Evolutionary conservation across 2,113 vertebrate species (phyloP).

Genomic region (Anhinga rufa): DNA sequence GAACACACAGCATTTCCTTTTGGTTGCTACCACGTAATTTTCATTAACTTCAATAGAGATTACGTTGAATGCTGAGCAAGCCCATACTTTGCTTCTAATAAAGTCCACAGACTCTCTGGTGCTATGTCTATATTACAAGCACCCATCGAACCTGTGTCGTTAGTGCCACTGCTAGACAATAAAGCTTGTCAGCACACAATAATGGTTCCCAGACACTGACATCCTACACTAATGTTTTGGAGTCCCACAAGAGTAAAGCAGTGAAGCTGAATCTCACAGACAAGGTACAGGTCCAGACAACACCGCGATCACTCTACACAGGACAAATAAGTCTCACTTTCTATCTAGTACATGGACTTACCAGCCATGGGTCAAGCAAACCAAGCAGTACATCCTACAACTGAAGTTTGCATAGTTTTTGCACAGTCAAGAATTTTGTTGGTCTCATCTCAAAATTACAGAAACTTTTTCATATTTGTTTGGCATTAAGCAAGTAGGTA

Average conservation of each 20-base stretch:
- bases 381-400: not conserved
- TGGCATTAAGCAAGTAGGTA: not conserved
- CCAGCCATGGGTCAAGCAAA: not conserved
- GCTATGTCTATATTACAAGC: not conserved
- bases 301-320: not conserved
- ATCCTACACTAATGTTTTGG: not conserved
- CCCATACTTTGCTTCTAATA: not conserved
- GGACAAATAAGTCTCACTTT: not conserved
- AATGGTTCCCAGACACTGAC: not conserved
- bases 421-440: not conserved
- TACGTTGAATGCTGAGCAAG: not conserved
- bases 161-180: not conserved
- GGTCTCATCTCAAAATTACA: not conserved
- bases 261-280: not conserved
- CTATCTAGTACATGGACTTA: not conserved
- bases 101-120: not conserved
- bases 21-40: not conserved
- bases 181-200: not conserved
- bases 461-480: not conserved
- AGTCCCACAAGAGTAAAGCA: not conserved
- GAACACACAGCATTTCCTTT: not conserved
- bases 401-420: not conserved
- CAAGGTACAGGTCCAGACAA: not conserved
- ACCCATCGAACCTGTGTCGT: not conserved
- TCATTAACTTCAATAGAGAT: not conserved